Conservation (phyloP, 2,113 vertebrate species). For the Gymnocephalus cernua region DNA sequence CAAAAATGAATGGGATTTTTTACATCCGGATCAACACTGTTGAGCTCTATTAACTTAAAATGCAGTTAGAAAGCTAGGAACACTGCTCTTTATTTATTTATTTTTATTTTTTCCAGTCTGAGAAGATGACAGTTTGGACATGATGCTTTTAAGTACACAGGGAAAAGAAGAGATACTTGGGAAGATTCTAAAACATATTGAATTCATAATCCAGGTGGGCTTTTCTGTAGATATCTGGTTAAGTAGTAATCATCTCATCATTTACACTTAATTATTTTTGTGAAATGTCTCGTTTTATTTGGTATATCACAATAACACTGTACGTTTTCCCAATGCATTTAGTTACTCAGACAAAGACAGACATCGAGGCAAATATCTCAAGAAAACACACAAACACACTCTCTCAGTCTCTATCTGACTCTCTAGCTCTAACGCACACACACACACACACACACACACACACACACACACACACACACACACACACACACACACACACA, state of each 20-base stretch:
- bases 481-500: conserved; percentile 45
- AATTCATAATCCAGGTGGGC: background rate
- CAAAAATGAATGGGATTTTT: no score
- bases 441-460: conserved; percentile 42
- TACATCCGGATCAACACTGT: no score
- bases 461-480: conserved; percentile 36
- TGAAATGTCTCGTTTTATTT: background rate
- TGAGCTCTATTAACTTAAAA: background rate
- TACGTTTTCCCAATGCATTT: conserved; percentile 30
- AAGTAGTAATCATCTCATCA: conserved; percentile 10
- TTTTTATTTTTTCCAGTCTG: background rate
- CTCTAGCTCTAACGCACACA: conserved; percentile 28
- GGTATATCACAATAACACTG: conserved; percentile 2
- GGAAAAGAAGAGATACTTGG: background rate
- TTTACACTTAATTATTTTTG: conserved; percentile 6
- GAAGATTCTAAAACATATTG: background rate
- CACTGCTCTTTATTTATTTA: background rate
- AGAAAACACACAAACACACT: conserved; percentile 57
- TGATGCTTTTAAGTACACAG: conserved; percentile 36
- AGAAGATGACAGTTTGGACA: conserved; percentile 1
- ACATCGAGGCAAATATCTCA: conserved; percentile 49
- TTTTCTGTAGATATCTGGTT: background rate
- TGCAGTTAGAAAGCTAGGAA: conserved; percentile 1
- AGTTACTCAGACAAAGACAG: conserved; percentile 56
- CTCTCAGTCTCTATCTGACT: conserved; percentile 17